Evolutionary conservation across 2,113 vertebrate genomes (phyloP), one percentile per base, ranked within the genome.

Genomic region (Trogon melanurus): DNA sequence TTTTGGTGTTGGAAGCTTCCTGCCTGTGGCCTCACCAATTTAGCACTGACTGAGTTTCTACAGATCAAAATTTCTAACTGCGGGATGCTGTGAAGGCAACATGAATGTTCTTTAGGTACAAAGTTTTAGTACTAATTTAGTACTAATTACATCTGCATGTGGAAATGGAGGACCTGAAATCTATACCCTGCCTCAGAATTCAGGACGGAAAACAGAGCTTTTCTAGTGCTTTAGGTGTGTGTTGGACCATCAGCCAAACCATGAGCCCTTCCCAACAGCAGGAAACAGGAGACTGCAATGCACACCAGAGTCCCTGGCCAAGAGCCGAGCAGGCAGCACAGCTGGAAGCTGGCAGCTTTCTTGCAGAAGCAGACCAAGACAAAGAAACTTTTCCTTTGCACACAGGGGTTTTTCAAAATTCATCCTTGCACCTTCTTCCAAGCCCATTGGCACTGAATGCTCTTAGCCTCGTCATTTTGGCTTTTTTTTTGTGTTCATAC

Each of bases 281-380:
- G 8, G 17, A 5, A 54, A 73, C 80, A 30, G 10, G 19, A 21
- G 10, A 4, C 16, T 80, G 45, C 2, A 0, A 47, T 13, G 22
- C 16, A 32, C 3, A 3, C 5, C 0, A 0, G 9, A 34, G 57
- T 44, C 61, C 62, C 58, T 0, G 5, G 60, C 69, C 47, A 30
- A 44, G 34, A 71, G 56, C 36, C 3, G 6, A 81, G 9, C 26
- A 67, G 72, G 9, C 44, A 89, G 79, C 50, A 69, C 26, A 29
- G 16, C 32, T 79, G 25, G 79, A 48, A 92, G 29, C 19, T 5
- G 2, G 32, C 25, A 67, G n/a, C 34, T 64, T 18, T 61, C 51
- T 78, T 3, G 3, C 13, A 78, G 72, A 41, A 87, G 44, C 13
- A 60, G 70, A 58, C 2, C 0, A 10, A 84, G 29, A 38, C 47